phyloP scores from a whole-genome alignment of 1,140 invertebrate species.

The Aethina tumida region DNA sequence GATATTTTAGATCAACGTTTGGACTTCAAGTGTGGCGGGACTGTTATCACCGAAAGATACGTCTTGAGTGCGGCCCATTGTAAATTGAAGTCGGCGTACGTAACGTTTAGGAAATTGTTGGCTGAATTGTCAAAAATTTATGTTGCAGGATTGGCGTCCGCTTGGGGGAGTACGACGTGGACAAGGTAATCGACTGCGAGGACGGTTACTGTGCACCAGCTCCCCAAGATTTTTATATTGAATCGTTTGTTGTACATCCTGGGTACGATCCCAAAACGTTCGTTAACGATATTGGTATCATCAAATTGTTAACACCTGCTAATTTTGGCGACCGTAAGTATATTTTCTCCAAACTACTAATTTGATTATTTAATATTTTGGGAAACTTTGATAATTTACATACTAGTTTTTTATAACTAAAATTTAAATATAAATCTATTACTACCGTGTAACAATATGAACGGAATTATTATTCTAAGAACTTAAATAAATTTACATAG shows the following conservation, averaged over 20 bases:
- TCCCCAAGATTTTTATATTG: constrained; percentile 46
- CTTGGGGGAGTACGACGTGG: constrained; percentile 25
- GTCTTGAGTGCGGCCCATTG: constrained; percentile 44
- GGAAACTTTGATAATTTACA: no score
- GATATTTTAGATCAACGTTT: constrained; percentile 1
- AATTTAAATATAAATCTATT: no score
- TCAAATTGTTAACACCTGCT: constrained; percentile 37
- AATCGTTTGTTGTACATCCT: constrained; percentile 42
- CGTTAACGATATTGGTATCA: constrained; percentile 50
- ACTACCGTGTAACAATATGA: no score
- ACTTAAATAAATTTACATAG: constrained; percentile 3
- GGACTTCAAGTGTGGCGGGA: constrained; percentile 44
- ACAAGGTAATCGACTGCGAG: constrained; percentile 24
- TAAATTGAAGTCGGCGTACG: constrained; percentile 19
- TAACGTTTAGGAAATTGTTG: neutral
- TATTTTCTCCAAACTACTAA: no score
- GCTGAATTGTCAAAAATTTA: constrained; percentile 6
- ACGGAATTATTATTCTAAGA: constrained; percentile 8
- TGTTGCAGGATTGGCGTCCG: constrained; percentile 17
- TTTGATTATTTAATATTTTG: no score
- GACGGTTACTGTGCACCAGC: constrained; percentile 39
- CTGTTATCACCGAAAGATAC: constrained; percentile 42
- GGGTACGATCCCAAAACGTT: constrained; percentile 37
- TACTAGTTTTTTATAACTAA: no score
- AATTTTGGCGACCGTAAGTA: no score